These are phyloP conservation scores for Philonicus albiceps DNA, from an alignment of 2,888 invertebrate genomes.

Conservation along the genomic window DNA sequence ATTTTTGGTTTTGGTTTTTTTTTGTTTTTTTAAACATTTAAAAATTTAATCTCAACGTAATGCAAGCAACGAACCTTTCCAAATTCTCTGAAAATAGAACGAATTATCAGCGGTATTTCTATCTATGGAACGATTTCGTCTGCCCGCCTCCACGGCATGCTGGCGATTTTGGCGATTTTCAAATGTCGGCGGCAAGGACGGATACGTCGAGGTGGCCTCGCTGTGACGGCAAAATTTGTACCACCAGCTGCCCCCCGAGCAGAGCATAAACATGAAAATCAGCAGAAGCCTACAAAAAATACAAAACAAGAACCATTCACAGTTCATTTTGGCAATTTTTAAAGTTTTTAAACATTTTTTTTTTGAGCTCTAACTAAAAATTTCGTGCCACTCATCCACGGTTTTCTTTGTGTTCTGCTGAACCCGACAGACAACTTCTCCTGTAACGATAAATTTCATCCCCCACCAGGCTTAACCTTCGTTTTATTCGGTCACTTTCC, in stretches of 20 bases:
- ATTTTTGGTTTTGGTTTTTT: too few species aligned
- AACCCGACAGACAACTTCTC: too few species aligned
- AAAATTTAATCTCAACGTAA: not conserved
- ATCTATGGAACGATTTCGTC: constrained; percentile 37
- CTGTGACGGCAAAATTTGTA: constrained; percentile 65
- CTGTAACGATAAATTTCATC: too few species aligned
- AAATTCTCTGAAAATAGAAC: constrained; percentile 59
- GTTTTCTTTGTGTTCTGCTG: too few species aligned
- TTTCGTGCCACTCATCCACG: too few species aligned
- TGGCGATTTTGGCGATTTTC: constrained; percentile 25
- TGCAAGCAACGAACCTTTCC: constrained; percentile 58
- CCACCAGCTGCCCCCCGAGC: constrained; percentile 68
- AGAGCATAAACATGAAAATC: constrained; percentile 66
- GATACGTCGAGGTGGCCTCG: constrained; percentile 51
- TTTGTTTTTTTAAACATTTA: too few species aligned
- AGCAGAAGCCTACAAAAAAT: constrained; percentile 64
- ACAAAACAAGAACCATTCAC: constrained; percentile 21
- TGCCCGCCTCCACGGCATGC: constrained; percentile 26
- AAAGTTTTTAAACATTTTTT: too few species aligned
- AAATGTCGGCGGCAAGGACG: constrained; percentile 41
- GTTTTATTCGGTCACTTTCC: too few species aligned
- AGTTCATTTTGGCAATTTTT: too few species aligned
- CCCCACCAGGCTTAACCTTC: too few species aligned
- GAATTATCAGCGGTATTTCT: constrained; percentile 24
- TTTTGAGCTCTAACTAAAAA: too few species aligned